phyloP scores from a whole-genome alignment of 2,888 invertebrate genomes.

The Drosophila percnosoma region DNA sequence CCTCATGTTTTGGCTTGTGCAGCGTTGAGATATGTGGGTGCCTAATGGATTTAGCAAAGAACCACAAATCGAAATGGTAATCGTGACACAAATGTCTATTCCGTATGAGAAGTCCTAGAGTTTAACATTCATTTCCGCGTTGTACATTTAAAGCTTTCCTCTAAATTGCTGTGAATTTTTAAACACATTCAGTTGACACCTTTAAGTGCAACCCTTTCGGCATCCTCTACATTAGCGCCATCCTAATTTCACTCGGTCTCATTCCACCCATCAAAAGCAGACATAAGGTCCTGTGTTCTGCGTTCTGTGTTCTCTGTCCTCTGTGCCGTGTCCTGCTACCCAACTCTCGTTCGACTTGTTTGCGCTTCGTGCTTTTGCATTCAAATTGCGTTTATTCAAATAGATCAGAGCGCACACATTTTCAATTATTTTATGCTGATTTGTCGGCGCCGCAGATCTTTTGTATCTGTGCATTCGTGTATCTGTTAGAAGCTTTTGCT shows the following conservation, averaged over 20 bases:
- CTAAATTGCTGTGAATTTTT: background rate
- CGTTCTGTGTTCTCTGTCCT: conserved; percentile 6
- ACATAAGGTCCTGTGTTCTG: conserved; percentile 46
- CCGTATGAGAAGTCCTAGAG: background rate
- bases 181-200: conserved; percentile 6
- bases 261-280: conserved; percentile 60
- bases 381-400: conserved; percentile 79
- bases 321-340: conserved; percentile 29
- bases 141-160: background rate
- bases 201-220: conserved; percentile 37
- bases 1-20: conserved; percentile 24
- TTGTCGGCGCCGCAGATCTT: conserved; percentile 64
- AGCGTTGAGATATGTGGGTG: conserved; percentile 47
- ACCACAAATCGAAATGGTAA: conserved; percentile 35
- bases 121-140: background rate
- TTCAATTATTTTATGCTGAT: conserved; percentile 78
- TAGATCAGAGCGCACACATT: conserved; percentile 73
- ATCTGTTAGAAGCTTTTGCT: conserved; percentile 56
- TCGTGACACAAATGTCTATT: conserved; percentile 39
- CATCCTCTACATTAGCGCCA: conserved; percentile 47
- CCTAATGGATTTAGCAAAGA: conserved; percentile 47
- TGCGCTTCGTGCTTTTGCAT: conserved; percentile 79
- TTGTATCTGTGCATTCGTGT: conserved; percentile 66
- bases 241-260: conserved; percentile 51
- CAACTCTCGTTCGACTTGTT: conserved; percentile 62